phyloP scores from a whole-genome alignment of 2,797 vertebrate genomes.

The Peromyscus melanophrys region DNA sequence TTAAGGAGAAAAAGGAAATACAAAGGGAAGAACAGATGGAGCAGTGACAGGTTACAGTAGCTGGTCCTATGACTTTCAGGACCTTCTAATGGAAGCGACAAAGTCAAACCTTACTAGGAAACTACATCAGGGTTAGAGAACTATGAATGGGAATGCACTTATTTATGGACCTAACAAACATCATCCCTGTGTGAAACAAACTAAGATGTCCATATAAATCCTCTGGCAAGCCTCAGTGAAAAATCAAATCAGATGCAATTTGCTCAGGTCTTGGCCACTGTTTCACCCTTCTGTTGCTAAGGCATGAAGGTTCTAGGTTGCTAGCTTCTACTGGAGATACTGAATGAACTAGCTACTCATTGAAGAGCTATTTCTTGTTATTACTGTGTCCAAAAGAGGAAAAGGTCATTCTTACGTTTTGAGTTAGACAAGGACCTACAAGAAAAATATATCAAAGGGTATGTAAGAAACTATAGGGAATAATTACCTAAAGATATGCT shows the following conservation, averaged over 20 bases:
- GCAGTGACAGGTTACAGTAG: neutral
- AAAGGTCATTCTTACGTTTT: conserved; percentile 33
- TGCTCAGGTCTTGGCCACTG: conserved; percentile 77
- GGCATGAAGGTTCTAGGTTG: conserved; percentile 72
- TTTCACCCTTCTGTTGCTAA: conserved; percentile 77
- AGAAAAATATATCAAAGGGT: conserved; percentile 39
- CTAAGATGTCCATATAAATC: conserved; percentile 61
- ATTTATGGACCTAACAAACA: conserved; percentile 73
- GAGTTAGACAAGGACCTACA: neutral
- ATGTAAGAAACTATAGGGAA: neutral
- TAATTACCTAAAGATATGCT: neutral
- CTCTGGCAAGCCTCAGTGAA: conserved; percentile 69
- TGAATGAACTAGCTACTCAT: conserved; percentile 8
- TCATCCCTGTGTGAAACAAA: conserved; percentile 73
- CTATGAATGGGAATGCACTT: conserved; percentile 73
- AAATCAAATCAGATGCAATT: conserved; percentile 80
- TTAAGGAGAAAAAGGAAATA: neutral
- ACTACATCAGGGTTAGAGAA: conserved; percentile 12
- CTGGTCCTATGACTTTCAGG: neutral
- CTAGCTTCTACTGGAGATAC: neutral
- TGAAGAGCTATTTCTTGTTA: conserved; percentile 3
- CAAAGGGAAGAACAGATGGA: neutral
- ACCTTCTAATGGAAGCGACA: conserved; percentile 63
- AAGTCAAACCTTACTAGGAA: conserved; percentile 75
- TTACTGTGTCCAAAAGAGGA: conserved; percentile 7